A percentile compares a stretch with the other conserved stretches of the same genome.
Evolutionary conservation across 2,888 invertebrate genomes (phyloP).

Genomic region (Drosophila tripunctata): DNA sequence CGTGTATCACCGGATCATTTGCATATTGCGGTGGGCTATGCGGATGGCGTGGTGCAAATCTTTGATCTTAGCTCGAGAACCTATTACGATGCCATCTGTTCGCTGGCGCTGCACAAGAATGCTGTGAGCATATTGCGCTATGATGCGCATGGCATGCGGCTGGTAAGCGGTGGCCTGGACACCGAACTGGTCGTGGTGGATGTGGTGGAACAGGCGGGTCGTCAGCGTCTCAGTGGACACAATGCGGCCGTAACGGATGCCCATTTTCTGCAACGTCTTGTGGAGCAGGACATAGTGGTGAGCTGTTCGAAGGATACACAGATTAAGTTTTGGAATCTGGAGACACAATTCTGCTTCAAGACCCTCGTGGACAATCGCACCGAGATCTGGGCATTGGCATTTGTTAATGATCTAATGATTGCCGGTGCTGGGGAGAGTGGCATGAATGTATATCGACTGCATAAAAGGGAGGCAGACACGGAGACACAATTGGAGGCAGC

Average conservation of each 20-base stretch:
- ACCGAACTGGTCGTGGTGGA: slow-evolving; percentile 98
- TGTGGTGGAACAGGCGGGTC: slow-evolving; percentile 94
- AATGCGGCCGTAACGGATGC: slow-evolving; percentile 94
- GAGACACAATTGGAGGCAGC: slow-evolving; percentile 85
- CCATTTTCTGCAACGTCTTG: slow-evolving; percentile 87
- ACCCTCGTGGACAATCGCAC: slow-evolving; percentile 95
- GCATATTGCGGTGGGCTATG: slow-evolving; percentile 95
- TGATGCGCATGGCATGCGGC: slow-evolving; percentile 91
- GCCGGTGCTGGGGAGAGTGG: slow-evolving; percentile 94
- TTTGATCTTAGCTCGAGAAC: slow-evolving; percentile 90
- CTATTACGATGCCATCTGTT: slow-evolving; percentile 86
- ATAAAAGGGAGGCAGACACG: slow-evolving; percentile 84
- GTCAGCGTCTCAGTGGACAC: slow-evolving; percentile 95
- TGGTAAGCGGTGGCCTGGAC: slow-evolving; percentile 95
- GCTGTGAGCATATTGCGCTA: slow-evolving; percentile 93
- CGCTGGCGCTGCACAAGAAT: slow-evolving; percentile 92
- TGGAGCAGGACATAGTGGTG: slow-evolving; percentile 86
- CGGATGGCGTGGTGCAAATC: slow-evolving; percentile 93
- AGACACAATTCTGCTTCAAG: slow-evolving; percentile 97
- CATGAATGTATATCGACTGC: slow-evolving; percentile 93
- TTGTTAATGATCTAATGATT: slow-evolving; percentile 92
- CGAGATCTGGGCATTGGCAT: slow-evolving; percentile 94
- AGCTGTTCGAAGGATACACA: slow-evolving; percentile 96
- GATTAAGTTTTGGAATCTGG: slow-evolving; percentile 98
- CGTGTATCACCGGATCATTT: slow-evolving; percentile 90